Evolutionary conservation across 1,140 invertebrate species (phyloP).

Genomic region (Heliconius congener): DNA sequence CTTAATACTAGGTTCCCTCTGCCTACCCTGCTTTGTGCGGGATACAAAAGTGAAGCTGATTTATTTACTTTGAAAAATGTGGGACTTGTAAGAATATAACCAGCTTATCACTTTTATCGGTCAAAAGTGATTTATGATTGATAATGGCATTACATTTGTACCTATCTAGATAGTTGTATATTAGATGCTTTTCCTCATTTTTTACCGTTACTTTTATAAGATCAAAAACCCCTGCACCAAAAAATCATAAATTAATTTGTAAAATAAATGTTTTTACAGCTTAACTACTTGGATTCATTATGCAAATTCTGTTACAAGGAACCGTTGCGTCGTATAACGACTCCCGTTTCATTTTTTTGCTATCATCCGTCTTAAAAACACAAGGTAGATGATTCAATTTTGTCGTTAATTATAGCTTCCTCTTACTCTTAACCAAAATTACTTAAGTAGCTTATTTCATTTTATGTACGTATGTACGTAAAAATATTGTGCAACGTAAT

Average conservation of each 20-base stretch:
- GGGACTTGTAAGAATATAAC: neutral
- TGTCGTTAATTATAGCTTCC: constrained; percentile 14
- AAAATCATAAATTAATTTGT: constrained; percentile 8
- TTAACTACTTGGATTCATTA: constrained; percentile 7
- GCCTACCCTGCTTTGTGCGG: too few species aligned
- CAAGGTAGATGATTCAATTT: constrained; percentile 15
- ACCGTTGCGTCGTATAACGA: neutral
- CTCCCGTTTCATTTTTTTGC: neutral
- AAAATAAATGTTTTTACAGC: neutral
- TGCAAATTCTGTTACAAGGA: constrained; percentile 2
- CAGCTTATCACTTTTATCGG: neutral
- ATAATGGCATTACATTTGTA: neutral
- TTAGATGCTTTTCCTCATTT: neutral
- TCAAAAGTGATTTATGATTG: neutral
- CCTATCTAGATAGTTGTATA: neutral
- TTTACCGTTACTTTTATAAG: neutral
- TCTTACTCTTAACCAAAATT: neutral
- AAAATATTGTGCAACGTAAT: neutral
- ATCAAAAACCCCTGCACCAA: neutral
- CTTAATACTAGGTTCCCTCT: too few species aligned
- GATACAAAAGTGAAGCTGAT: too few species aligned
- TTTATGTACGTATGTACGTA: neutral
- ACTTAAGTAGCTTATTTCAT: neutral
- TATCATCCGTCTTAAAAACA: constrained; percentile 19
- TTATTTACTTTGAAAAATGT: too few species aligned